Percentiles rank a stretch among this genome's conserved stretches.
Evolutionary conservation across 2,888 invertebrate species (phyloP).

Genomic region (Marronus borbonicus): DNA sequence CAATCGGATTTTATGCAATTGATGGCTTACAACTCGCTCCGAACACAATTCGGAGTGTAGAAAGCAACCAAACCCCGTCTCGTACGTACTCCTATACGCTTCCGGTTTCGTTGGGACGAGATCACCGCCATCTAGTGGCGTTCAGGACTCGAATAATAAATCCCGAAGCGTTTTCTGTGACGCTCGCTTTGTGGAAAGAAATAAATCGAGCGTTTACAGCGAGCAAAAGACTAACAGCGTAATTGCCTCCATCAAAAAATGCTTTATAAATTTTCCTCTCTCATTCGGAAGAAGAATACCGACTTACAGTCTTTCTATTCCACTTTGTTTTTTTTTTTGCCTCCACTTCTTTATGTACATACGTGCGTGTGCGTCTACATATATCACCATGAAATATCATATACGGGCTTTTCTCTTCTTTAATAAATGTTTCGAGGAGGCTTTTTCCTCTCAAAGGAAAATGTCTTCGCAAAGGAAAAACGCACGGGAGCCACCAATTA

Average conservation of each 20-base stretch:
- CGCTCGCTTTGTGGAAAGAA: slow-evolving; percentile 18
- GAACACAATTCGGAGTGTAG: background rate
- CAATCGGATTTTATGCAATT: slow-evolving; percentile 55
- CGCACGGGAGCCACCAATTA: too few relatives aligned
- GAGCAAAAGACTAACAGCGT: slow-evolving; percentile 31
- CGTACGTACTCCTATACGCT: slow-evolving; percentile 10
- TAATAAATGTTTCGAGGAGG: background rate
- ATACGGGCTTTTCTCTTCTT: background rate
- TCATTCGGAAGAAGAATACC: slow-evolving; percentile 13
- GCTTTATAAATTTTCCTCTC: slow-evolving; percentile 30
- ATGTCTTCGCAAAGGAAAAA: background rate
- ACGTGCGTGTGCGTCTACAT: background rate
- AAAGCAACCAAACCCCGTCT: slow-evolving; percentile 2
- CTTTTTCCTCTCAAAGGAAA: background rate
- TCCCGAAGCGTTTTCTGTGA: slow-evolving; percentile 25
- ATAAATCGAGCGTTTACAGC: slow-evolving; percentile 20
- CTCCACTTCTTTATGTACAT: background rate
- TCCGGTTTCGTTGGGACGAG: slow-evolving; percentile 19
- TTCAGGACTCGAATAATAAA: slow-evolving; percentile 18
- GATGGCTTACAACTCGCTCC: slow-evolving; percentile 44
- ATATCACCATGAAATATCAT: background rate
- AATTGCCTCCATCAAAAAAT: slow-evolving; percentile 40
- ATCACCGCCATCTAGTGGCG: slow-evolving; percentile 1
- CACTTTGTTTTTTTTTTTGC: slow-evolving; percentile 1
- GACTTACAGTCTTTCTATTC: background rate